These are phyloP conservation scores for Chironomus tepperi DNA, from an alignment of 1,140 invertebrate species.

Conservation along the genomic window DNA sequence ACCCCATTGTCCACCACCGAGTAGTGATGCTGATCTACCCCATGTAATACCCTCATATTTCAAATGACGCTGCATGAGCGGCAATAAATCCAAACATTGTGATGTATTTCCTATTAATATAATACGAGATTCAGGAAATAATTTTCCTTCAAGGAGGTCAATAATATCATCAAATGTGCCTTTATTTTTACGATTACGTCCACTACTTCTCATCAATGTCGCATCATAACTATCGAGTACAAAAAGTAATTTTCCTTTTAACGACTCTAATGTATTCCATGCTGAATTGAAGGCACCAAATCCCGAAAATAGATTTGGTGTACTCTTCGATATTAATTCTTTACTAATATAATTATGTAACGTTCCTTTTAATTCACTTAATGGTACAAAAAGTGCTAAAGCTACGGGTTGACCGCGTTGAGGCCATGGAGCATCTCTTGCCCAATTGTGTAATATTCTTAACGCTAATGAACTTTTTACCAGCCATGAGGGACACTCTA, in stretches of 20 bases:
- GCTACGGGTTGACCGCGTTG: constrained; percentile 35
- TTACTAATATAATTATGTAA: constrained; percentile 34
- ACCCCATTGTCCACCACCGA: constrained; percentile 38
- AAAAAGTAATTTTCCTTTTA: constrained; percentile 46
- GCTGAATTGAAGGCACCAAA: constrained; percentile 27
- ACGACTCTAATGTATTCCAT: constrained; percentile 40
- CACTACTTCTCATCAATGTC: constrained; percentile 31
- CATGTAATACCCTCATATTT: constrained; percentile 45
- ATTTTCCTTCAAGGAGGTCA: constrained; percentile 44
- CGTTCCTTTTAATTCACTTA: constrained; percentile 43
- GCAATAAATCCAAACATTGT: constrained; percentile 36
- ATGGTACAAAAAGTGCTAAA: constrained; percentile 44
- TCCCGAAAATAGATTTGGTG: constrained; percentile 27
- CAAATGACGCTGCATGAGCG: constrained; percentile 41
- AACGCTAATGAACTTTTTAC: constrained; percentile 45
- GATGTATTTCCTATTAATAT: constrained; percentile 41
- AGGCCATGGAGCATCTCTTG: constrained; percentile 40
- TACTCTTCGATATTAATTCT: constrained; percentile 39
- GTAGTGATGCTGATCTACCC: constrained; percentile 44
- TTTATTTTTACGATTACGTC: constrained; percentile 32
- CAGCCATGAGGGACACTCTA: constrained; percentile 46
- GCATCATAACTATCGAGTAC: constrained; percentile 48
- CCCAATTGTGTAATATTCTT: constrained; percentile 47
- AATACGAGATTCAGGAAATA: constrained; percentile 47
- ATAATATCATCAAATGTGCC: constrained; percentile 42